These are phyloP conservation scores for Heliconius ethilla DNA, from an alignment of 2,888 invertebrate species.

Conservation along the genomic window DNA sequence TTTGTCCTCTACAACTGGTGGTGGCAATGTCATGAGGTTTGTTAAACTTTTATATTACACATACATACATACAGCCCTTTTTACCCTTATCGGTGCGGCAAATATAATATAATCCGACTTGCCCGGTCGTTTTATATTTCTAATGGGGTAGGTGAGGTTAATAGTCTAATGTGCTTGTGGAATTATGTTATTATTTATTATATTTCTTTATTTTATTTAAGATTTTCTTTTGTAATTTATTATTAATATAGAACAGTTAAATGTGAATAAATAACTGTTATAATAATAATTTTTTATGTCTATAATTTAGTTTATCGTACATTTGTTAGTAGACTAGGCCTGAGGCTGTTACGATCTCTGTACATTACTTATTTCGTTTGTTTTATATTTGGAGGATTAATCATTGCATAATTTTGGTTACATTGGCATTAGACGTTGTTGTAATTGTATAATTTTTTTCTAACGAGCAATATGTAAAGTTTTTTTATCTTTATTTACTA, in stretches of 20 bases:
- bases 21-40: conserved; percentile 18
- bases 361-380: neutral
- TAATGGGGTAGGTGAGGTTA: conserved; percentile 12
- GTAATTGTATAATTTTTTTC: neutral
- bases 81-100: neutral
- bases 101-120: neutral
- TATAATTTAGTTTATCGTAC: neutral
- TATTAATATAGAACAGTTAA: neutral
- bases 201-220: neutral
- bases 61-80: neutral
- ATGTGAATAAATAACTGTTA: neutral
- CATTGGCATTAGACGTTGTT: neutral
- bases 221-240: neutral
- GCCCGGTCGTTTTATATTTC: conserved; percentile 6
- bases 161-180: conserved; percentile 6
- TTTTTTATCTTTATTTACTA: too few species aligned
- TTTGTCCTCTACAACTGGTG: neutral
- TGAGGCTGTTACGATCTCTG: neutral
- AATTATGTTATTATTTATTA: neutral
- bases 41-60: conserved; percentile 8
- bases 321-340: neutral
- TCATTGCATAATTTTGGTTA: neutral
- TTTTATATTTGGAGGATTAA: neutral
- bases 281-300: neutral
- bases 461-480: too few species aligned